Base-by-base conservation (phyloP, 1,140 invertebrate genomes). In the Meloidogyne floridensis region DNA sequence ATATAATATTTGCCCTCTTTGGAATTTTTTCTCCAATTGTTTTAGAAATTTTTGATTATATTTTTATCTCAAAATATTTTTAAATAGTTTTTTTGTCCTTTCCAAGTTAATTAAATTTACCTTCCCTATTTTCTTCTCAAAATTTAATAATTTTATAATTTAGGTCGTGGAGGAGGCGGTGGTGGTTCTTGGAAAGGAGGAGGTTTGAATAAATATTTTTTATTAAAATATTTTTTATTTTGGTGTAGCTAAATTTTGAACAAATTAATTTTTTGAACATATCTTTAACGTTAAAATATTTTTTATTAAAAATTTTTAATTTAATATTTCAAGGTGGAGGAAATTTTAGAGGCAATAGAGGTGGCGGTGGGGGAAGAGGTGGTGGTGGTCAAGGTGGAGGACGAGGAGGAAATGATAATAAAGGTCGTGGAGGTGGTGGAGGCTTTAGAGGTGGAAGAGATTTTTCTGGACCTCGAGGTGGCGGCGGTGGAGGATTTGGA, bases 331-430 rank as follows among this genome's bases (percentile, higher is more conserved):
- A 77, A 77, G 75, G 75, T 77, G 75, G 84, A 32, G 53, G 84
- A 42, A 81, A 77, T 75, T 51, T 80, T 32, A 78, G 84, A 69
- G 80, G 83, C 72, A 59, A 79, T 80, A 73, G 85, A 77, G 80
- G 86, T 15, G 83, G 87, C 13, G 80, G 80, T 75, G 70, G 77
- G 47, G 85, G 84, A 18, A 74, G 84, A 59, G 87, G 83, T 15
- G 80, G 79, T 32, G 9, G 84, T 80, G 77, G 84, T 51, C 83
- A 80, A 72, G 18, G 81, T 70, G 77, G 77, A 70, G 75, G 87
- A 80, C 13, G 56, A 71, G 20, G 42, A 81, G 77, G 81, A 81
- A 47, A 47, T 47, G 47, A 47, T 47, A 47, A 8, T 47, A 42
- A 81, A 75, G 69, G 11, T 3, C 47, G 59, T 20, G 81, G 83